Evolutionary conservation across 2,888 invertebrate species (phyloP), one percentile per base, ranked within the genome.

Genomic region (Alloscopus bannaensis): DNA sequence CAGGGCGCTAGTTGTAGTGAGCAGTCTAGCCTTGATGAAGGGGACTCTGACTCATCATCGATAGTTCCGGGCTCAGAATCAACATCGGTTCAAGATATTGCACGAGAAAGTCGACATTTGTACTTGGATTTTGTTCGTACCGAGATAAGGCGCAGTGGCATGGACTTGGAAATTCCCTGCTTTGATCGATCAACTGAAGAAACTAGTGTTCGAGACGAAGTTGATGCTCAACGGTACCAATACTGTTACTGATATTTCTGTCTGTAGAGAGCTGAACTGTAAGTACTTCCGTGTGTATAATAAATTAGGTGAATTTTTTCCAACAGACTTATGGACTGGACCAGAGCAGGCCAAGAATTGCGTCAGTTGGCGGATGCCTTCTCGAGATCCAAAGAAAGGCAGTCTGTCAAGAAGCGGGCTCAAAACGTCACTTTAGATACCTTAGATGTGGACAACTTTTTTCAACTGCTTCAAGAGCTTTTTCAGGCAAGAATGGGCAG

Each of bases 391-490:
- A 90, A 90, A 71, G 91, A 91, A 8, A 88, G 89, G 18, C 89
- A 89, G 1, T 87, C 89, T 65, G 88, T 91, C 0, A 89, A 90
- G 0, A 89, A 89, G 1, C 87, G 90, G 42, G 91, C 91, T 0
- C 88, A 90, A 69, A 89, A 89, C 50, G 90, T 91, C 59, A 88
- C 90, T 0, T 86, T 91, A 50, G 88, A 91, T 64, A 88, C 90
- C 26, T 87, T 91, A 2, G 90, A 91, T 81, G 90, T 90, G 83
- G 89, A 90, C n/a, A 90, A 90, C 42, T 91, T 91, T 87, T 89
- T 91, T 66, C 90, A 90, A 75, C 89, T 91, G 26, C 89, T 91
- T 88, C 90, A 90, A 85, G 91, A 91, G 81, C 85, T 91, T 2
- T 91, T 91, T 86, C 90, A 91, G 89, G 91, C 91, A 87, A 42